These are phyloP conservation scores for Sebastes nivosus DNA, from an alignment of 2,797 vertebrate genomes.

Conservation along the genomic window DNA sequence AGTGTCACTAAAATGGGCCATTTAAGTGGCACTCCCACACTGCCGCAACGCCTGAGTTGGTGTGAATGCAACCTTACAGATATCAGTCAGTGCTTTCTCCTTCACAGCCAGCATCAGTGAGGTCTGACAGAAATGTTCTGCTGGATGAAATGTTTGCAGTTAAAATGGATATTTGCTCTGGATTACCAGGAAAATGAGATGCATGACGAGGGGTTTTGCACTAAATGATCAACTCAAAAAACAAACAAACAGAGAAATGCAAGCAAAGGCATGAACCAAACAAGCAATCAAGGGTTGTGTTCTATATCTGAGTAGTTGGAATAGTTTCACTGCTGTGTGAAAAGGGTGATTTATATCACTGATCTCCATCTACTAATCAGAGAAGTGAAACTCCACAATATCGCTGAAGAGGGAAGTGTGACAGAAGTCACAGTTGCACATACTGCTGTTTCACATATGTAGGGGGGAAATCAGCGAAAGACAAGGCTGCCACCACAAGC, in stretches of 20 bases:
- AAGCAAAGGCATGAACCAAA: neutral
- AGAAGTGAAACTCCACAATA: constrained; percentile 73
- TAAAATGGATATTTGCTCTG: neutral
- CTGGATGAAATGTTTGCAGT: neutral
- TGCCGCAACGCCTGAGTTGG: neutral
- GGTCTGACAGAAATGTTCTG: neutral
- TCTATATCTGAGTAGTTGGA: neutral
- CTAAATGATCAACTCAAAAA: neutral
- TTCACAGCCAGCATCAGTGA: neutral
- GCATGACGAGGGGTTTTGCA: neutral
- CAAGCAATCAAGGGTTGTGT: neutral
- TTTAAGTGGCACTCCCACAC: neutral
- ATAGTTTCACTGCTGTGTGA: neutral
- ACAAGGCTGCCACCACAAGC: neutral
- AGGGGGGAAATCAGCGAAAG: neutral
- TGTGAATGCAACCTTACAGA: neutral
- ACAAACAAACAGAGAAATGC: neutral
- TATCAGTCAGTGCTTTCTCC: neutral
- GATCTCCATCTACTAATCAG: constrained; percentile 12
- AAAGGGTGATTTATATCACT: constrained; percentile 7
- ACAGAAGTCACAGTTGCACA: constrained; percentile 22
- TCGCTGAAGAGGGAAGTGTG: constrained; percentile 62
- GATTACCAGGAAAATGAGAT: neutral
- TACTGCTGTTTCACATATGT: constrained; percentile 18
- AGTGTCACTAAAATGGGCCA: neutral